Evolutionary conservation across 2,888 invertebrate genomes (phyloP), one percentile per base, ranked within the genome.

Genomic region (Leucophora obtusa): DNA sequence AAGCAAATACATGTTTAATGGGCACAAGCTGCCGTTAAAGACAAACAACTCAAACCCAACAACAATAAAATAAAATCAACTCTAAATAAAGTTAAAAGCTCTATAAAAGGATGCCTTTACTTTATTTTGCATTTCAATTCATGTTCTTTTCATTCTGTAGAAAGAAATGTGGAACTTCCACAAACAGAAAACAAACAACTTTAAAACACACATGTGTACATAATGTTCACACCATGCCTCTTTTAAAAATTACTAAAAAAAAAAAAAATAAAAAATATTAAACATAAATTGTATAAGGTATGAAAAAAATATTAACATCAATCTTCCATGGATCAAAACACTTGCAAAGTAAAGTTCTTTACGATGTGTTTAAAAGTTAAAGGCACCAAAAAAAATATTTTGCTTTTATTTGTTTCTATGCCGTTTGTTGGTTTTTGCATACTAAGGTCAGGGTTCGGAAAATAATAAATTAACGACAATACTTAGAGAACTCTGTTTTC

Each of bases 291-390:
- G 28, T 28, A 28, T 28, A 73, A 58, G 21, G 7, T 60, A 38
- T 38, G 8, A 38, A 24, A 75, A 58, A 71, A 35, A 84, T 85
- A 85, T 87, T 86, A 88, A 86, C 88, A 88, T 88, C 88, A 88
- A 88, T 88, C 88, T 87, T 88, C 84, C 86, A 86, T 86, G 88
- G 89, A 88, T 88, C 88, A 88, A 87, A 86, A 86, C 86, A 87
- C 86, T 85, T 56, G 54, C 74, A 35, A 69, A 83, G 83, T 60
- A 84, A 85, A 84, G 43, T 43, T 65, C 18, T 76, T 47, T 33
- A 58, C 51, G 63, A 50, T 69, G 63, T 51, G 58, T 28, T 28
- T 75, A 21, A 4, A 33, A 21, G 35, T 68, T 54, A 35, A 50
- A 69, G 62, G 24, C 43, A 47, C n/a, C n/a, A 47, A 47, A 21